Evolutionary conservation across 1,140 invertebrate genomes (phyloP).

Genomic region (Anoplophora glabripennis): DNA sequence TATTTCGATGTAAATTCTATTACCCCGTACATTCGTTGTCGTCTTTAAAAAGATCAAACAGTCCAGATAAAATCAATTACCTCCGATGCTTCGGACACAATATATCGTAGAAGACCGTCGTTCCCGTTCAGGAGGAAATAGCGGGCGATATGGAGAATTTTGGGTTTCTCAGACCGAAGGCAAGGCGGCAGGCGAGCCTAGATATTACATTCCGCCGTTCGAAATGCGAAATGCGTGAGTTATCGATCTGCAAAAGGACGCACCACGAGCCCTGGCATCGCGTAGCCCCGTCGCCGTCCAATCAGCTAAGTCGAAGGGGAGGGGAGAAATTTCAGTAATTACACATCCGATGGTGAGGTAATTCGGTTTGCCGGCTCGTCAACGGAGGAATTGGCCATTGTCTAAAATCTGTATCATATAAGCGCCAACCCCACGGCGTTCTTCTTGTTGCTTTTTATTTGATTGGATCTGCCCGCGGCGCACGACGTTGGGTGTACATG

Average conservation of each 20-base stretch:
- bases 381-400: conserved; percentile 5
- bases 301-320: too few species aligned
- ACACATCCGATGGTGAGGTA: conserved; percentile 12
- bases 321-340: conserved; percentile 1
- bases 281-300: neutral
- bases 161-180: too few species aligned
- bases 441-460: conserved; percentile 9
- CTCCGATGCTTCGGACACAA: too few species aligned
- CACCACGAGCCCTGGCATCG: neutral
- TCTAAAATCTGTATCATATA: neutral
- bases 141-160: too few species aligned
- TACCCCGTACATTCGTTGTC: too few species aligned
- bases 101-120: too few species aligned
- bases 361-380: neutral
- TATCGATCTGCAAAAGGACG: conserved; percentile 4
- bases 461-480: conserved; percentile 3
- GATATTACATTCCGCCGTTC: conserved; percentile 3
- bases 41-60: too few species aligned
- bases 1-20: too few species aligned
- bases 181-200: neutral
- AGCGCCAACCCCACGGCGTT: neutral
- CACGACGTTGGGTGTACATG: neutral
- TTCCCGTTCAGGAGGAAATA: too few species aligned
- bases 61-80: too few species aligned
- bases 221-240: conserved; percentile 4